Base-by-base conservation (phyloP, 2,888 invertebrate species). In the Drosophila kanekoi region DNA sequence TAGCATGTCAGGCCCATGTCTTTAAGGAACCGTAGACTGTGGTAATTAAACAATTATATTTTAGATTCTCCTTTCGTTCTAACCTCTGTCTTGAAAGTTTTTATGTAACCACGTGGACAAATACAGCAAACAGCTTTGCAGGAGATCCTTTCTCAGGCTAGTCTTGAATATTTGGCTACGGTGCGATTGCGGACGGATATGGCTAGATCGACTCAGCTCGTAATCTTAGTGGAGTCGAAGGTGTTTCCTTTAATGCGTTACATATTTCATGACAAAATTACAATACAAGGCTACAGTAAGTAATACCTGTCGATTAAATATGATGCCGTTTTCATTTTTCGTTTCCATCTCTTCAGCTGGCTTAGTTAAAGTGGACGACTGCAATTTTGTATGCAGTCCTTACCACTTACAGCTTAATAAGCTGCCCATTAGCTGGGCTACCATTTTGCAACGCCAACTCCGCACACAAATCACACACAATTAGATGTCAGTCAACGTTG, bases 401-500 rank as follows among this genome's bases (percentile, higher is more conserved):
- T 44, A 3, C 37, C 66, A 66, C 66, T 74, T 65, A 40, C 33
- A 37, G 59, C 72, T 56, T 47, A 72, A 72, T 72, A 60, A 73
- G 56, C 60, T 44, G 44, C 58, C 72, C 33, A 67, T 72, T 77
- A 62, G 63, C 60, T 64, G 72, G 41, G 62, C 75, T 76, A 53
- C 70, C 28, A 52, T 53, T 61, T 61, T 56, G 57, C 59, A 23
- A 35, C 43, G 53, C 51, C 65, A 65, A 63, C 59, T 57, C 53
- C 75, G n/a, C 51, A 49, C 44, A 76, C 64, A 64, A 58, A 61
- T 58, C 65, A 52, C 59, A 75, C 70, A 76, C 60, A 79, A 77
- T 80, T 72, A 83, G 78, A 83, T 81, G 84, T 81, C 81, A 83
- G 78, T 83, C 70, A 70, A 73, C 51, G 52, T 58, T 44, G 51